Base-by-base conservation (phyloP, 2,888 invertebrate species). In the Carcina quercana region DNA sequence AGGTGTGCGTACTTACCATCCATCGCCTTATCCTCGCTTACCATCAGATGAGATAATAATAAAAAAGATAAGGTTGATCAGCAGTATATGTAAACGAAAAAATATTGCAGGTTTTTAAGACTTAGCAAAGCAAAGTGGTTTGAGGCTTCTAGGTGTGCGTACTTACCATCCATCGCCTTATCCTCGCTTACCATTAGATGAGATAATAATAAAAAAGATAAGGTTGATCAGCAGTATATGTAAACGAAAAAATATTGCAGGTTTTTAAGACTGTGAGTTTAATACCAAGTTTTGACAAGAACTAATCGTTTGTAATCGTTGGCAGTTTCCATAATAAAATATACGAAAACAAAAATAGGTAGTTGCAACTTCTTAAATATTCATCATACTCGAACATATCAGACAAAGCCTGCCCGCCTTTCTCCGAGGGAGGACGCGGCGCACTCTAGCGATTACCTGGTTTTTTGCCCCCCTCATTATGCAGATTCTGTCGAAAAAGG, bases 401-500 rank as follows among this genome's bases (percentile, higher is more conserved):
- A 56, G 61, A 63, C 62, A 74, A 71, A 67, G 66, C 55, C 40
- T 58, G 56, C 59, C 57, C 54, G 67, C 70, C 71, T 79, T 78
- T 78, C 75, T 69, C 73, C 68, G 59, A 58, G 67, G 72, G 66
- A 69, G 59, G 64, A 65, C 71, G 73, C 70, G 71, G 70, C 48
- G 59, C 74, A 73, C 61, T 78, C 75, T 79, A 78, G 76, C 78
- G 80, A 76, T 76, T 80, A 79, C 74, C 65, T 54, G 57, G 52
- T 69, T 72, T 78, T 78, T 78, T 74, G 59, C 71, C 71, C 72
- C 78, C 73, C 71, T 80, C 74, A 82, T 83, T 82, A 83, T 83
- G 82, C 73, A 82, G 78, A 83, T 82, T 82, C 75, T 57, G 78
- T 64, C 64, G 75, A 80, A 82, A 82, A 83, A 82, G 74, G 79